A percentile compares a stretch with the other conserved stretches of the same genome.
Evolutionary conservation across 1,140 invertebrate species (phyloP).

Genomic region (Drosophila guanche): DNA sequence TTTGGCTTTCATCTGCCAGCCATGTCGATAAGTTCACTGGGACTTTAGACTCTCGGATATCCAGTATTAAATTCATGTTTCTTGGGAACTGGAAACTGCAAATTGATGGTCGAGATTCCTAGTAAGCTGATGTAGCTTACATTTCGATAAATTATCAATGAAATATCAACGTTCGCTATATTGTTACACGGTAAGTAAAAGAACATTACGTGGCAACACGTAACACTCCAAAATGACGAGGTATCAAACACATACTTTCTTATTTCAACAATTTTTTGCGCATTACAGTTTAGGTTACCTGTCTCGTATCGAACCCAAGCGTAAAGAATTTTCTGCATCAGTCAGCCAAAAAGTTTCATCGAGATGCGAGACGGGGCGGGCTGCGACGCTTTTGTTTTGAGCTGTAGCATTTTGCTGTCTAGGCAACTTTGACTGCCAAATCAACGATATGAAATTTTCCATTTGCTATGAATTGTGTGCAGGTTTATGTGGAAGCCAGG

Average conservation of each 20-base stretch:
- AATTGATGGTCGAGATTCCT: too few relatives aligned
- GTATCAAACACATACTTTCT: background rate
- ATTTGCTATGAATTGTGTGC: conserved; percentile 13
- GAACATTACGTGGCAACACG: too few relatives aligned
- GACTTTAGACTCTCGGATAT: background rate
- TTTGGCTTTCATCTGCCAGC: conserved; percentile 22
- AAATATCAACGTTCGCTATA: too few relatives aligned
- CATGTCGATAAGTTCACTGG: background rate
- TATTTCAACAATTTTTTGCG: background rate
- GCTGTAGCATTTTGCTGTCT: conserved; percentile 29
- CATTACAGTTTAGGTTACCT: conserved; percentile 29
- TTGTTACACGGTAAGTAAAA: too few relatives aligned
- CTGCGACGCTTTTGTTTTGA: conserved; percentile 21
- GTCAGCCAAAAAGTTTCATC: conserved; percentile 43
- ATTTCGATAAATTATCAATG: too few relatives aligned
- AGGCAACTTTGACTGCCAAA: conserved; percentile 42
- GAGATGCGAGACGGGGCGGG: conserved; percentile 45
- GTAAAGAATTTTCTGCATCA: conserved; percentile 35
- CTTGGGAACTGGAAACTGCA: too few relatives aligned
- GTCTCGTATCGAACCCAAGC: background rate
- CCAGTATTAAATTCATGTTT: background rate
- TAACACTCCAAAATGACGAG: background rate
- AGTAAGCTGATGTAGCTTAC: too few relatives aligned
- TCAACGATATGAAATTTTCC: conserved; percentile 36
- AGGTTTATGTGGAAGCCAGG: background rate